These are phyloP conservation scores for Penaeus japonicus DNA, from an alignment of 1,140 invertebrate species.

Conservation along the genomic window DNA sequence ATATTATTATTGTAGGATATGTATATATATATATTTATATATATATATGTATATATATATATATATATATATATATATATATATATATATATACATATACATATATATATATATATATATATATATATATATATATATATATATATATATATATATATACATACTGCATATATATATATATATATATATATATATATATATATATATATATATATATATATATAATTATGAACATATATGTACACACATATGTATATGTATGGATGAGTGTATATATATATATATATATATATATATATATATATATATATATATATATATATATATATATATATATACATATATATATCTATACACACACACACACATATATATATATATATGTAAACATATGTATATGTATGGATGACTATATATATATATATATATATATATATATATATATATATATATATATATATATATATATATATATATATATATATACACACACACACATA, in stretches of 20 bases:
- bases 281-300: too few relatives aligned
- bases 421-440: not conserved
- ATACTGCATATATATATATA: not conserved
- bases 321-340: not conserved
- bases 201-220: not conserved
- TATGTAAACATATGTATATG: not conserved
- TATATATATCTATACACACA: not conserved
- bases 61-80: not conserved
- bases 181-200: not conserved
- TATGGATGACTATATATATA: not conserved
- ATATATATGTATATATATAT: not conserved
- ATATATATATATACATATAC: not conserved
- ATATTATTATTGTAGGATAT: too few relatives aligned
- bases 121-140: not conserved
- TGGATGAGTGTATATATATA: not conserved
- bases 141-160: not conserved
- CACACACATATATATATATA: not conserved
- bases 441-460: not conserved
- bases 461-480: not conserved
- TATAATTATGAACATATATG: not conserved
- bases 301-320: not conserved
- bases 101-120: conserved; percentile 1
- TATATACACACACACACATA: not conserved
- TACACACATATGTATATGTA: not conserved
- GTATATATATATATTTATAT: not conserved